Evolutionary conservation across 37 sponge, comb jelly and placozoan genomes (phyloP), one percentile per base, ranked within the genome.

Genomic region (Haliclona indistincta): DNA sequence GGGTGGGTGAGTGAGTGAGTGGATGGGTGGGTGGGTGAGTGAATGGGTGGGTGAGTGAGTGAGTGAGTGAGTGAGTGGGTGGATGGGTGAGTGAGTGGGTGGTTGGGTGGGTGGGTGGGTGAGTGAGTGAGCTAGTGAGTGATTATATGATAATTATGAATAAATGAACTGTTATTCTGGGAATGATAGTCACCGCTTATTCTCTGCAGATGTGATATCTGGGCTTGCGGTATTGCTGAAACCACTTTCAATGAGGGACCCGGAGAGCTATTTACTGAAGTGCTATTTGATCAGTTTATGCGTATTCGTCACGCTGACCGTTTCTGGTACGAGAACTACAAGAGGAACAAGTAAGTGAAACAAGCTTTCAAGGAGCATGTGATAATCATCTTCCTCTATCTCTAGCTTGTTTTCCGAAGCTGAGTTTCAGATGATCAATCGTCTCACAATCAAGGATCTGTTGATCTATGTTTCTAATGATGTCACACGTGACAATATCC

Each of bases 261-360:
- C 30, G 96, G 96, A 54, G 79, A 82, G 56, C 84, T 97, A 17
- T 97, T 97, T 73, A 60, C 84, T 26, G 89, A 77, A 35, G 80
- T 97, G 0, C 69, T 97, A 35, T 78, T 74, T 56, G 98, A 97
- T 62, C 98, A 97, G 86, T 94, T 97, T 64, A 80, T 89, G 81
- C 72, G 98, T 25, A 85, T 94, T 38, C 71, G 98, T 44, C 86
- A 91, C 43, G 94, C 68, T 54, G 95, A 97, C 49, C 82, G 97
- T 23, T 94, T 94, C 90, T 97, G 98, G 98, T 97, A 77, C 45
- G 92, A 94, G 54, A 94, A 97, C 81, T 75, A 68, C 41, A 63
- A 87, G 63, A 43, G 19, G 36, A 90, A 90, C 63, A 62, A 73
- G 89, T 88, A 58, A 78, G 89, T 82, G 26, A 1, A 30, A 6